These are phyloP conservation scores for Trisateles emortualis DNA, from an alignment of 2,888 invertebrate genomes.

Conservation along the genomic window DNA sequence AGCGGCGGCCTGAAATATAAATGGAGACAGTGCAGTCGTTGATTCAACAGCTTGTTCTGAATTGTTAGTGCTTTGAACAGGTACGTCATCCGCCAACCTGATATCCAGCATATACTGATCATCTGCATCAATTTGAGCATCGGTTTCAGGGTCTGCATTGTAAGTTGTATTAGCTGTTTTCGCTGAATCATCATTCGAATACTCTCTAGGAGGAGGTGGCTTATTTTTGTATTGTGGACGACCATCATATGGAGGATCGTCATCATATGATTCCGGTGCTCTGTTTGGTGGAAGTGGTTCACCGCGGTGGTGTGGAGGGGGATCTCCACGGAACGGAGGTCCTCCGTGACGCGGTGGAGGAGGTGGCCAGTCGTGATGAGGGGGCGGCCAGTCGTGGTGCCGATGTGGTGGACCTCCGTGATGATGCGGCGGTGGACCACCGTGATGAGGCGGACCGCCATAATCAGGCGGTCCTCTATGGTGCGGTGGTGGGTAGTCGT, in stretches of 20 bases:
- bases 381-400: too few species aligned
- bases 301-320: constrained; percentile 8
- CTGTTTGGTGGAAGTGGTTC: constrained; percentile 1
- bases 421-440: constrained; percentile 23
- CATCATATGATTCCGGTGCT: background rate
- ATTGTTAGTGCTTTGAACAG: background rate
- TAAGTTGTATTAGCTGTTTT: too few species aligned
- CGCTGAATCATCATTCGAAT: too few species aligned
- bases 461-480: too few species aligned
- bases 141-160: constrained; percentile 11
- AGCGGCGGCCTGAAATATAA: constrained; percentile 52
- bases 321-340: constrained; percentile 18
- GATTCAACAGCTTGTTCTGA: constrained; percentile 2
- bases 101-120: constrained; percentile 30
- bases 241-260: background rate
- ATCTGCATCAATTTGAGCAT: constrained; percentile 7
- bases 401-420: too few species aligned
- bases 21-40: constrained; percentile 14
- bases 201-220: too few species aligned
- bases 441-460: too few species aligned
- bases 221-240: too few species aligned
- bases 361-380: too few species aligned
- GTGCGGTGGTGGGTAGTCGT: too few species aligned
- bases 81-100: constrained; percentile 28
- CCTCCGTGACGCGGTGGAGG: constrained; percentile 13